These are phyloP conservation scores for Melangyna quadrimaculata DNA, from an alignment of 2,888 invertebrate species.

Conservation along the genomic window DNA sequence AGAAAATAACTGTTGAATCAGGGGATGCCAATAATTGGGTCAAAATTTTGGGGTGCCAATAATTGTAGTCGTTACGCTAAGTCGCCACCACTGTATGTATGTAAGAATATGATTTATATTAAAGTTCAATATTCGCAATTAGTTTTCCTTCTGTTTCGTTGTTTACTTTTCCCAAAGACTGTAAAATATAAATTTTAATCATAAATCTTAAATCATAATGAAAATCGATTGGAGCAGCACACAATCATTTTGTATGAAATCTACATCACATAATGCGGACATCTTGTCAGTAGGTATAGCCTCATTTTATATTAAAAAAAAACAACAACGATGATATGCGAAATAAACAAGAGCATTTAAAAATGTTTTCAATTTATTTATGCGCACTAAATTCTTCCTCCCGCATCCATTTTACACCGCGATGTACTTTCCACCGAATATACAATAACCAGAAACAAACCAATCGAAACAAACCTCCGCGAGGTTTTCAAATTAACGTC, in stretches of 20 bases:
- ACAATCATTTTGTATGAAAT: conserved; percentile 8
- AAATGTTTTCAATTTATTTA: conserved; percentile 61
- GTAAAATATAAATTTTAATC: not conserved
- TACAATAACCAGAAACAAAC: conserved; percentile 43
- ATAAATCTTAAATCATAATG: not conserved
- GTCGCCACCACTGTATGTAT: too few species aligned
- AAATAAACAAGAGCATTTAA: conserved; percentile 63
- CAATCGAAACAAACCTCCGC: conserved; percentile 68
- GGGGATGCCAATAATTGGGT: too few species aligned
- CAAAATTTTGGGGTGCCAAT: too few species aligned
- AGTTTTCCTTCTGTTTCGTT: not conserved
- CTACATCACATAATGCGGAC: not conserved
- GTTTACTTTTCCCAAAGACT: not conserved
- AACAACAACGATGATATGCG: conserved; percentile 20
- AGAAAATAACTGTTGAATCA: too few species aligned
- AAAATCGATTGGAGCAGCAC: not conserved
- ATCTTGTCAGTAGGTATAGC: conserved; percentile 2
- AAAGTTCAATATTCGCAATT: too few species aligned
- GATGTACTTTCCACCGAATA: not conserved
- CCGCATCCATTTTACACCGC: not conserved
- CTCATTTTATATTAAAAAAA: conserved; percentile 37
- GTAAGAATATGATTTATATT: too few species aligned
- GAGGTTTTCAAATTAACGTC: conserved; percentile 72
- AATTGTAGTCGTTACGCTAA: too few species aligned
- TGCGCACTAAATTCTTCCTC: conserved; percentile 1